These are phyloP conservation scores for Lycocerus yunnanus DNA, from an alignment of 2,888 invertebrate species.

Conservation along the genomic window DNA sequence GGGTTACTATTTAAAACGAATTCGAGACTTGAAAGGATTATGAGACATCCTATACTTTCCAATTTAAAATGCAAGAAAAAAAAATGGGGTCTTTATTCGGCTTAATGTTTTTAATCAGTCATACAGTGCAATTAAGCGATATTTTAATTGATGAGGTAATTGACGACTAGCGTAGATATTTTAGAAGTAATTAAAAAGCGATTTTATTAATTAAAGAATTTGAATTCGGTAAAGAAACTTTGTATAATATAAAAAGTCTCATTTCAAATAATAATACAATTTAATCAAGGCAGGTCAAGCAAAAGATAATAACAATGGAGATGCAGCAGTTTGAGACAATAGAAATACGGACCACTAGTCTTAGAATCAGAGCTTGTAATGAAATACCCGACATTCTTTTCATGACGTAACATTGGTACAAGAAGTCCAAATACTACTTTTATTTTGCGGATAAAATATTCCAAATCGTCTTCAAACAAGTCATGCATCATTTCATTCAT, in stretches of 20 bases:
- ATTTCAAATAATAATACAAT: conserved; percentile 29
- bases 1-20: too few relatives aligned
- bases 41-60: not conserved
- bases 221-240: conserved; percentile 9
- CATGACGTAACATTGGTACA: conserved; percentile 30
- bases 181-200: not conserved
- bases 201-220: not conserved
- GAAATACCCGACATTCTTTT: conserved; percentile 41
- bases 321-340: conserved; percentile 40
- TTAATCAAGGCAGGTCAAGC: conserved; percentile 31
- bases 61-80: not conserved
- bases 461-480: not conserved
- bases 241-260: conserved; percentile 3
- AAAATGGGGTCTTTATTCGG: not conserved
- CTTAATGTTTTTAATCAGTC: not conserved
- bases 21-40: too few relatives aligned
- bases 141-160: not conserved
- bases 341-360: conserved; percentile 42
- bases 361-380: conserved; percentile 45
- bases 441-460: not conserved
- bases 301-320: conserved; percentile 36
- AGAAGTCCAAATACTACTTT: conserved; percentile 28
- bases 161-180: not conserved
- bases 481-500: too few relatives aligned
- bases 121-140: not conserved